These are phyloP conservation scores for Polydrusus cervinus DNA, from an alignment of 2,888 invertebrate species.

Conservation along the genomic window DNA sequence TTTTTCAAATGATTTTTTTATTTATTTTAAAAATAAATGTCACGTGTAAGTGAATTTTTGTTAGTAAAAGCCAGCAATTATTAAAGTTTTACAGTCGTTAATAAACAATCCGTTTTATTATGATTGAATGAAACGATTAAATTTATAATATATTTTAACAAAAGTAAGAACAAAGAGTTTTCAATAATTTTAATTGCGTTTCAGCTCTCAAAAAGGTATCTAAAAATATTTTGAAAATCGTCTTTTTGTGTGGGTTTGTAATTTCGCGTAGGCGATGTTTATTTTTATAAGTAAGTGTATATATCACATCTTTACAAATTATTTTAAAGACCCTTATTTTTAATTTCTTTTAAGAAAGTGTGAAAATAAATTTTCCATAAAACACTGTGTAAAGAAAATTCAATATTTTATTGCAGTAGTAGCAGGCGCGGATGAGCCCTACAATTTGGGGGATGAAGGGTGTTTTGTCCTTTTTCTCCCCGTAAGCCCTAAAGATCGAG, in stretches of 20 bases:
- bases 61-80: no score
- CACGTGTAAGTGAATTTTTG: not conserved
- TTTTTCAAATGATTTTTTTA: not conserved
- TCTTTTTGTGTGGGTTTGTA: constrained; percentile 38
- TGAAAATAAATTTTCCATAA: not conserved
- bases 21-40: not conserved
- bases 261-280: constrained; percentile 29
- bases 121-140: not conserved
- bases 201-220: constrained; percentile 32
- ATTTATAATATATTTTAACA: not conserved
- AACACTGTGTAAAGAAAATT: no score
- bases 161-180: constrained; percentile 14
- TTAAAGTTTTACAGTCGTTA: no score
- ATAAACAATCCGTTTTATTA: no score
- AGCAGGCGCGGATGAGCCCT: no score
- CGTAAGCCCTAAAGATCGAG: no score
- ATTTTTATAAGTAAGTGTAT: constrained; percentile 23
- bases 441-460: no score
- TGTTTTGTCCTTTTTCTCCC: no score
- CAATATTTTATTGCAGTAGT: no score
- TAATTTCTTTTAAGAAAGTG: not conserved
- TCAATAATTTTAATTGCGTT: constrained; percentile 11
- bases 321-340: constrained; percentile 17
- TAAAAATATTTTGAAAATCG: constrained; percentile 44
- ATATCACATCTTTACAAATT: constrained; percentile 3